phyloP scores from a whole-genome alignment of 2,888 invertebrate genomes.

The Antheraea yamamai region DNA sequence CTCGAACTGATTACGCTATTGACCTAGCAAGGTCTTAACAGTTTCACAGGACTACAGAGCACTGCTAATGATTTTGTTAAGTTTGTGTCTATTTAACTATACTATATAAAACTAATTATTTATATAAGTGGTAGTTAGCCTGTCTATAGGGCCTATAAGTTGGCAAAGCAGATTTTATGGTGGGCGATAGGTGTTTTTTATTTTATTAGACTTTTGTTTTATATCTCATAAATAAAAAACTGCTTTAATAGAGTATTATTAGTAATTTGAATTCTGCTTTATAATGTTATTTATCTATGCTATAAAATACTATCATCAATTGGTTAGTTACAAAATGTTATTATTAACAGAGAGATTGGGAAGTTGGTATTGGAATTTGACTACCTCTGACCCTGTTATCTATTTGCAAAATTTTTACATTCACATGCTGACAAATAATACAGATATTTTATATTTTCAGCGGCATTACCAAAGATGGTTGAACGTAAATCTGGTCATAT shows the following conservation, averaged over 20 bases:
- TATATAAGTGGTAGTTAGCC: neutral
- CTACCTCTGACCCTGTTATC: neutral
- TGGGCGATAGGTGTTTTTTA: too few relatives aligned
- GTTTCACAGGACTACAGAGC: neutral
- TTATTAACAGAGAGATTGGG: too few relatives aligned
- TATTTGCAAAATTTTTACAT: constrained; percentile 1
- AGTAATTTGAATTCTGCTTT: too few relatives aligned
- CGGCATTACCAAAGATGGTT: constrained; percentile 91
- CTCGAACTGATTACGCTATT: too few relatives aligned
- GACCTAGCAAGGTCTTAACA: too few relatives aligned
- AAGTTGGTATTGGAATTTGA: too few relatives aligned
- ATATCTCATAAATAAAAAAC: too few relatives aligned
- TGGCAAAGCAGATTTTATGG: neutral
- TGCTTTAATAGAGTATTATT: too few relatives aligned
- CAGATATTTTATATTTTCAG: constrained; percentile 76
- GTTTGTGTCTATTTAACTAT: neutral
- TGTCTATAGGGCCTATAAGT: neutral
- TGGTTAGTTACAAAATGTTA: too few relatives aligned
- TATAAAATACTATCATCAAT: too few relatives aligned
- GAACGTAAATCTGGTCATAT: constrained; percentile 89
- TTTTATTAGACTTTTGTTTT: too few relatives aligned
- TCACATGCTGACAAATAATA: neutral
- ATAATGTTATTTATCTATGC: too few relatives aligned
- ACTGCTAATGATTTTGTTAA: neutral
- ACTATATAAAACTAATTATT: neutral